Base-by-base conservation (phyloP, 2,113 vertebrate species). In the Erythrocercus mccallii region DNA sequence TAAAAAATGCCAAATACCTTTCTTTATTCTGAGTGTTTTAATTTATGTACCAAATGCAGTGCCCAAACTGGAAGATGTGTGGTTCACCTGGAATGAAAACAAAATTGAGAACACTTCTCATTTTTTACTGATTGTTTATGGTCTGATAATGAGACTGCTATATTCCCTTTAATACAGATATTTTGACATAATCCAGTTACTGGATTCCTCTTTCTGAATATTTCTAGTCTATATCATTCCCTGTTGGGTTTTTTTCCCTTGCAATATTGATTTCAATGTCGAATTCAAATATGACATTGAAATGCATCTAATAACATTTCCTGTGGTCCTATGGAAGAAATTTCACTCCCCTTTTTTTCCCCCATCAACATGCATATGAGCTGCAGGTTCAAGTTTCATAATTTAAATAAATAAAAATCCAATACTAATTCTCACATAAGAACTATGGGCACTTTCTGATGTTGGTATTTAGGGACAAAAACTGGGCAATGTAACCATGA, bases 271-370 rank as follows among this genome's bases (percentile, higher is more conserved):
- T 72, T 88, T 86, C n/a, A 65, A 17, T 15, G 8, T 45, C 31
- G 50, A 45, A 40, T 20, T 74, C 38, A 85, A 81, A 57, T n/a
- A 17, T 62, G 23, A 27, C 37, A 35, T 37, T 81, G 20, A 92
- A 94, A 80, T 45, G 16, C 15, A 47, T 37, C 16, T 47, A 48
- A 20, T 38, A 64, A 47, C 53, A 19, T 53, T 62, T 81, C 10
- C 9, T 62, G 18, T 58, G 44, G 30, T 27, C 25, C 68, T 45
- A 6, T 6, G 20, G 33, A 79, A 87, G 35, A 68, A 4, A 35
- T 71, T 69, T 84, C 69, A 28, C 23, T 56, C 20, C 10, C 10
- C 0, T 3, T 54, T 50, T 14, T 23, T 5, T 0, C 6, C 1
- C 11, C 8, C 9, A 31, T 72, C 19, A 64, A 3, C 10, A 5